Evolutionary conservation across 2,888 invertebrate species (phyloP).

Genomic region (Pandemis heparana): DNA sequence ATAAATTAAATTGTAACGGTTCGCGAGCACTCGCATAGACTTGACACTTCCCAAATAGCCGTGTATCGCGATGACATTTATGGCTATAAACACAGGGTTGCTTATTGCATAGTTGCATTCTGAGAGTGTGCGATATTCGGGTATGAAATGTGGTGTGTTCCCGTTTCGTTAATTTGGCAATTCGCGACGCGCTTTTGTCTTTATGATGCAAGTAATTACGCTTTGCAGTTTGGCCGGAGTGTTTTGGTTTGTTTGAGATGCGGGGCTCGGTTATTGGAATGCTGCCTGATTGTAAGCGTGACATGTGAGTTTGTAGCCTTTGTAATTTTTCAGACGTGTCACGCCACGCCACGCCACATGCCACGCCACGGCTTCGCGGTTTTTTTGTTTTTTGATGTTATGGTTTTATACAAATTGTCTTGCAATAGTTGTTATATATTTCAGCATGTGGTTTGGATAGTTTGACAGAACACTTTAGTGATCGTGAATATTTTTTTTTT

Average conservation of each 20-base stretch:
- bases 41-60: conserved; percentile 41
- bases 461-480: no score
- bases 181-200: conserved; percentile 36
- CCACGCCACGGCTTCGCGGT: no score
- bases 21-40: conserved; percentile 35
- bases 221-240: conserved; percentile 7
- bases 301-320: not conserved
- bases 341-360: no score
- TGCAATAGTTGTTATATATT: no score
- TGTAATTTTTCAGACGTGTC: no score
- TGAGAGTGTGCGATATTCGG: not conserved
- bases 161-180: conserved; percentile 39
- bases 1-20: conserved; percentile 42
- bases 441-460: no score
- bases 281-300: not conserved
- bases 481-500: no score
- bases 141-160: conserved; percentile 28
- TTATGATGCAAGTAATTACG: conserved; percentile 36
- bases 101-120: conserved; percentile 25
- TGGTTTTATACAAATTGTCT: no score
- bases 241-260: conserved; percentile 31
- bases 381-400: no score
- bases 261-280: not conserved
- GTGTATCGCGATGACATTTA: conserved; percentile 16
- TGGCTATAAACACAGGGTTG: not conserved